Evolutionary conservation across 2,113 vertebrate species (phyloP).

Genomic region (Bombycilla garrulus): DNA sequence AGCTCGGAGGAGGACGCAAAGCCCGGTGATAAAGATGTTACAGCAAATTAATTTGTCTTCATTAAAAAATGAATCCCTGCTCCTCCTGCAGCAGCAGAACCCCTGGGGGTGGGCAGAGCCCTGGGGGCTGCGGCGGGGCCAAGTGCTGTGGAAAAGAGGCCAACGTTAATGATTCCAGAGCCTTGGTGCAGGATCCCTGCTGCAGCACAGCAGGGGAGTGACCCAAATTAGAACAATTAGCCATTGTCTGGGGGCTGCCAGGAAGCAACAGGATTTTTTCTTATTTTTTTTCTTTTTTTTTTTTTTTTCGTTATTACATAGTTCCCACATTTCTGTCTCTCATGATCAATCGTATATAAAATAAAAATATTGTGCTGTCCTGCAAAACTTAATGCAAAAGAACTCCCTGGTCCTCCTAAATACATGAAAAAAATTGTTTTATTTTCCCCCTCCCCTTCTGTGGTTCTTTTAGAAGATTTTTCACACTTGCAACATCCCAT

Average conservation of each 20-base stretch:
- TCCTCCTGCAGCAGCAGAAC: not conserved
- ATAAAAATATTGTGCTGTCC: not conserved
- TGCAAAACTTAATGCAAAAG: not conserved
- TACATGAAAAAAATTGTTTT: not conserved
- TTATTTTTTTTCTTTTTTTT: not conserved
- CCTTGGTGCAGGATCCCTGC: not conserved
- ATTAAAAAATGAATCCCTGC: not conserved
- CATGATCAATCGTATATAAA: not conserved
- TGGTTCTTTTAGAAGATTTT: not conserved
- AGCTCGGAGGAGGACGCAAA: not conserved
- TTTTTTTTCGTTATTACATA: not conserved
- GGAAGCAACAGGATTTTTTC: not conserved
- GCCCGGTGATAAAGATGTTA: not conserved
- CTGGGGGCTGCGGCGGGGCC: not conserved
- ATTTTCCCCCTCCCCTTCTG: accelerated
- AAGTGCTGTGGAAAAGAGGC: not conserved
- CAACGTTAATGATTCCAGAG: not conserved
- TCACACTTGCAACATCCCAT: not conserved
- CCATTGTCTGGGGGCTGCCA: not conserved
- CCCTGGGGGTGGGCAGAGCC: not conserved
- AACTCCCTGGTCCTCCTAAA: not conserved
- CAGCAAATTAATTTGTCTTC: conserved; percentile 5
- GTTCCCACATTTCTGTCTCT: not conserved
- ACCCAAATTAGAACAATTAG: conserved; percentile 56
- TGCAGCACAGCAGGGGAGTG: not conserved